Conservation (phyloP, 2,888 invertebrate species). For the Eubasilissa splendida region DNA sequence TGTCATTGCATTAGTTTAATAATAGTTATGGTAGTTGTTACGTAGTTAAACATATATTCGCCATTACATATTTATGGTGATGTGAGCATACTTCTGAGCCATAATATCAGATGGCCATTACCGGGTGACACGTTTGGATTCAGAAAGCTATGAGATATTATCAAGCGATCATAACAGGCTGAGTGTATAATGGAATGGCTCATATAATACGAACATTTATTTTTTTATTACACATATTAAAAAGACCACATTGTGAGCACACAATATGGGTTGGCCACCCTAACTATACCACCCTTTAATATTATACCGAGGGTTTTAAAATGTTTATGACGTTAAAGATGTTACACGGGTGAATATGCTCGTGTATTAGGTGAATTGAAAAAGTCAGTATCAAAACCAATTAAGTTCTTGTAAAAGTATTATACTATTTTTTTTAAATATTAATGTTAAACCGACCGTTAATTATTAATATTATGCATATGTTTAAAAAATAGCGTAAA, state of each 20-base stretch:
- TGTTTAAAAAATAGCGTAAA: no score
- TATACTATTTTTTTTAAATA: no score
- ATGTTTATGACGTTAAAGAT: background rate
- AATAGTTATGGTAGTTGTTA: no score
- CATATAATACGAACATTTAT: constrained; percentile 25
- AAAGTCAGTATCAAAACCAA: no score
- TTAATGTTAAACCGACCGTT: no score
- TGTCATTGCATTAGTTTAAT: no score
- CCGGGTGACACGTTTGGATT: constrained; percentile 16
- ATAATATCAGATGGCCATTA: constrained; percentile 9
- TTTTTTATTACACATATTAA: constrained; percentile 33
- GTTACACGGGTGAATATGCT: background rate
- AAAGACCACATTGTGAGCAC: constrained; percentile 31
- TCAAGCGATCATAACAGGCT: constrained; percentile 8
- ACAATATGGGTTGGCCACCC: constrained; percentile 17
- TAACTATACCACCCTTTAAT: background rate
- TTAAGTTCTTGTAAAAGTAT: no score
- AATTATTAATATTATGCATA: no score
- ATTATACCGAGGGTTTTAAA: constrained; percentile 17
- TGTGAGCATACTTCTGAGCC: background rate
- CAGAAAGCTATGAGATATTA: constrained; percentile 4
- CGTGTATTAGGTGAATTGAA: no score
- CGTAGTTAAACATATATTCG: no score
- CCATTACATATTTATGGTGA: no score
- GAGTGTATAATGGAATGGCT: constrained; percentile 24